Conservation (phyloP, 2,113 vertebrate species). For the Cryptomyrus ogoouensis region DNA sequence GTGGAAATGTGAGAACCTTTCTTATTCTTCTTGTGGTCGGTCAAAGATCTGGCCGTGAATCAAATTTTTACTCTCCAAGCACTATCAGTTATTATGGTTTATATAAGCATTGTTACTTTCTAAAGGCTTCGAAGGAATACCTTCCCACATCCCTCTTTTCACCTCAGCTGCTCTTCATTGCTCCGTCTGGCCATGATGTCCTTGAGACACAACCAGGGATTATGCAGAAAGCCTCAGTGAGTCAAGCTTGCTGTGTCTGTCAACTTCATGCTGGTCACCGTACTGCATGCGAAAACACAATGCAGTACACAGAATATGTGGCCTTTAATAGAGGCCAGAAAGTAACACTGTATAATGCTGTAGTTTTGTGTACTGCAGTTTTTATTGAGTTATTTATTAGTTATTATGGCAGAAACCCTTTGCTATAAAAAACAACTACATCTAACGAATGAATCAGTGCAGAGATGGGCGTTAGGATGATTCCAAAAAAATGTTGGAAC, state of each 20-base stretch:
- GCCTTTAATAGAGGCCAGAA: slow-evolving; percentile 59
- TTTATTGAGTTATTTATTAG: neutral
- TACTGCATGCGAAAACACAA: slow-evolving; percentile 54
- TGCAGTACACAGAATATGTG: slow-evolving; percentile 41
- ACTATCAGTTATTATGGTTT: neutral
- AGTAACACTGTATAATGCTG: slow-evolving; percentile 40
- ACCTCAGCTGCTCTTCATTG: slow-evolving; percentile 17
- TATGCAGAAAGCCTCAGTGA: slow-evolving; percentile 60
- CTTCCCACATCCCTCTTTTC: neutral
- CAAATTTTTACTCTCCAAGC: neutral
- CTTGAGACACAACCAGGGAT: slow-evolving; percentile 56
- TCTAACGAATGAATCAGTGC: neutral
- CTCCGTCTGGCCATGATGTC: slow-evolving; percentile 63
- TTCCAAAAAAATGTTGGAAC: neutral
- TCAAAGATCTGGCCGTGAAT: neutral
- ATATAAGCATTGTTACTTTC: neutral
- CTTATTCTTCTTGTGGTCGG: neutral
- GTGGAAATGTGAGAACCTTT: neutral
- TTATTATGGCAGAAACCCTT: neutral
- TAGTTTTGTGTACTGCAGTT: neutral
- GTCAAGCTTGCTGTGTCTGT: slow-evolving; percentile 73
- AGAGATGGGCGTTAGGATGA: neutral
- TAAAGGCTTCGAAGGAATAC: neutral
- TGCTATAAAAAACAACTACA: neutral
- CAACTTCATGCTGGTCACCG: slow-evolving; percentile 67